Percentiles rank a stretch among this genome's conserved stretches.
Conservation (phyloP, 1,140 invertebrate species). For the Drosophila athabasca region DNA sequence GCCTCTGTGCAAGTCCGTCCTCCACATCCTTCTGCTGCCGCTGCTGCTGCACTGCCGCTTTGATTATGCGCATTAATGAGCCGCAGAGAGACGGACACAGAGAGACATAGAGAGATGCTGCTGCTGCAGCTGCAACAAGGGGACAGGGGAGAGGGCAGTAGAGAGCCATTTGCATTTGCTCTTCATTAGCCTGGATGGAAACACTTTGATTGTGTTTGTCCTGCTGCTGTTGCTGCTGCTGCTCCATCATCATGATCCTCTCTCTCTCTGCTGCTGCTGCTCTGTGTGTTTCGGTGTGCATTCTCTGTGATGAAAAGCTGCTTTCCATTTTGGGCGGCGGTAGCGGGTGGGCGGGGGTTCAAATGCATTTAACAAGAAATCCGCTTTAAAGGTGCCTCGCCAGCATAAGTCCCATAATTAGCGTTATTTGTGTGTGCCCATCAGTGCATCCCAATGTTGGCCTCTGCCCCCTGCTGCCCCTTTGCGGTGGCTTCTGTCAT, state of each 20-base stretch:
- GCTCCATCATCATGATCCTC: too few relatives aligned
- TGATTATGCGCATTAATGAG: slow-evolving; percentile 79
- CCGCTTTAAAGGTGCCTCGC: slow-evolving; percentile 43
- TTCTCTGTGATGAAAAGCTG: slow-evolving; percentile 49
- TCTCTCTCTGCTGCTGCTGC: not conserved
- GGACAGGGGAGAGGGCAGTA: not conserved
- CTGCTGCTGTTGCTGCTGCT: not conserved
- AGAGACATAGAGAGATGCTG: not conserved
- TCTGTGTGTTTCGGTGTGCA: not conserved
- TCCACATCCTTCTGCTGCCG: slow-evolving; percentile 3
- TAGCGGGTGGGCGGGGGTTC: not conserved
- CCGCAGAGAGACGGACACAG: slow-evolving; percentile 12
- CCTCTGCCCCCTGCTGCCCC: not conserved
- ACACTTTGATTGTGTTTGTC: slow-evolving; percentile 64
- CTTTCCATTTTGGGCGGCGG: slow-evolving; percentile 17
- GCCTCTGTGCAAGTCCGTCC: slow-evolving; percentile 24
- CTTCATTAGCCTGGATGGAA: slow-evolving; percentile 65
- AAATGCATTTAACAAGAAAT: slow-evolving; percentile 63
- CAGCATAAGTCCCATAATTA: slow-evolving; percentile 61
- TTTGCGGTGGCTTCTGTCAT: slow-evolving; percentile 2
- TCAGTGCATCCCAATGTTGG: not conserved
- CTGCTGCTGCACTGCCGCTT: slow-evolving; percentile 42
- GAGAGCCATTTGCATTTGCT: slow-evolving; percentile 64
- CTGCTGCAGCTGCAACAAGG: too few relatives aligned
- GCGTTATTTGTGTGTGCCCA: slow-evolving; percentile 28